phyloP scores from a whole-genome alignment of 1,140 invertebrate species.

The Lepidurus arcticus region DNA sequence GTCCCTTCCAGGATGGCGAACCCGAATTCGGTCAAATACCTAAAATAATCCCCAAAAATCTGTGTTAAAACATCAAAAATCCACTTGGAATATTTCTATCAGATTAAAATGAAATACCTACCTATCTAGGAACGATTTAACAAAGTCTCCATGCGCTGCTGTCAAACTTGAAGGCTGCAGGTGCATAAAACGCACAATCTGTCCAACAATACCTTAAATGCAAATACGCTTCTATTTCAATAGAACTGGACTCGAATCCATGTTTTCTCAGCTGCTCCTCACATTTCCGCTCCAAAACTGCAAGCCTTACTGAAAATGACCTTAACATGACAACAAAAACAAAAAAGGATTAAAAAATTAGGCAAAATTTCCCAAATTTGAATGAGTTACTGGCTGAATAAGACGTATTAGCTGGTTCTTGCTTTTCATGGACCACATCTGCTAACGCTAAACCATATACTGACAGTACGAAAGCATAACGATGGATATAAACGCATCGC shows the following conservation, averaged over 20 bases:
- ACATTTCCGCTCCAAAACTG: constrained; percentile 57
- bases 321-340: too few relatives aligned
- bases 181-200: constrained; percentile 70
- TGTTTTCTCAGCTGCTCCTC: constrained; percentile 59
- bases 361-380: not conserved
- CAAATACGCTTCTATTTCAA: constrained; percentile 70
- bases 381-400: constrained; percentile 52
- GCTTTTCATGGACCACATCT: constrained; percentile 91
- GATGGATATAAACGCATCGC: constrained; percentile 78
- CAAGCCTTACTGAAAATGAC: constrained; percentile 49
- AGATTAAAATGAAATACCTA: constrained; percentile 81
- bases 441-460: constrained; percentile 98
- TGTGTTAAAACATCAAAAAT: too few relatives aligned
- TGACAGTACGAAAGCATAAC: constrained; percentile 92
- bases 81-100: too few relatives aligned
- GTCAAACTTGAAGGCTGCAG: too few relatives aligned
- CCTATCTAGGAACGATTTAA: constrained; percentile 65
- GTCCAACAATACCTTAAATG: constrained; percentile 90
- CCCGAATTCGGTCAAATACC: too few relatives aligned
- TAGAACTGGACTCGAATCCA: constrained; percentile 63
- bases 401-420: constrained; percentile 73
- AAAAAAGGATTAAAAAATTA: constrained; percentile 19
- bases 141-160: constrained; percentile 73
- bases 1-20: too few relatives aligned
- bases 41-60: too few relatives aligned